Percentiles rank a stretch among this genome's conserved stretches.
These are phyloP conservation scores for Daboia siamensis DNA, from an alignment of 2,113 vertebrate genomes.

Conservation along the genomic window DNA sequence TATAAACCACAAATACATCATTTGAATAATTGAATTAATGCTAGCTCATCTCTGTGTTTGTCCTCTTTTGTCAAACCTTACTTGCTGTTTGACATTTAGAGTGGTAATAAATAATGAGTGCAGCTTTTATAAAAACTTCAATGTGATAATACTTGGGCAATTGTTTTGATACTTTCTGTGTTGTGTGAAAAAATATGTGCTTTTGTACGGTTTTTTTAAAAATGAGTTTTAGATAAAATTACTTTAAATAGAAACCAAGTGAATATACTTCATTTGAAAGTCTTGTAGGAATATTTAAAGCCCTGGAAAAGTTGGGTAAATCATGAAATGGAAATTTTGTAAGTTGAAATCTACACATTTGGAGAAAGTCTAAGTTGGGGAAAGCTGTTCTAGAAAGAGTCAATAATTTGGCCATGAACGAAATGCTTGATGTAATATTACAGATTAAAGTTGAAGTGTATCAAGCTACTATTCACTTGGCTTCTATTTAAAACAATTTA, in stretches of 20 bases:
- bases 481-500: too few relatives aligned
- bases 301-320: not conserved
- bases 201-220: not conserved
- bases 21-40: not conserved
- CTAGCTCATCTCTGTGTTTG: not conserved
- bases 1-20: not conserved
- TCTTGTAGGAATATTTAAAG: not conserved
- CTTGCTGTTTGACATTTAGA: not conserved
- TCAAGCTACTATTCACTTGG: too few relatives aligned
- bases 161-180: not conserved
- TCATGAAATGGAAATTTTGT: not conserved
- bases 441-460: not conserved
- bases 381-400: not conserved
- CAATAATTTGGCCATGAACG: not conserved
- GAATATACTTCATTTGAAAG: not conserved
- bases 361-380: not conserved
- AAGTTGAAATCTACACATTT: not conserved
- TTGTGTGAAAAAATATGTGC: not conserved
- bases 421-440: not conserved
- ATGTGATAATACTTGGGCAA: not conserved
- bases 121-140: not conserved
- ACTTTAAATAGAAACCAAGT: not conserved
- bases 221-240: not conserved
- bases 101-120: not conserved
- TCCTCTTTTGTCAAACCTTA: not conserved